Evolutionary conservation across 2,113 vertebrate genomes (phyloP).

Genomic region (Pelobates fuscus): DNA sequence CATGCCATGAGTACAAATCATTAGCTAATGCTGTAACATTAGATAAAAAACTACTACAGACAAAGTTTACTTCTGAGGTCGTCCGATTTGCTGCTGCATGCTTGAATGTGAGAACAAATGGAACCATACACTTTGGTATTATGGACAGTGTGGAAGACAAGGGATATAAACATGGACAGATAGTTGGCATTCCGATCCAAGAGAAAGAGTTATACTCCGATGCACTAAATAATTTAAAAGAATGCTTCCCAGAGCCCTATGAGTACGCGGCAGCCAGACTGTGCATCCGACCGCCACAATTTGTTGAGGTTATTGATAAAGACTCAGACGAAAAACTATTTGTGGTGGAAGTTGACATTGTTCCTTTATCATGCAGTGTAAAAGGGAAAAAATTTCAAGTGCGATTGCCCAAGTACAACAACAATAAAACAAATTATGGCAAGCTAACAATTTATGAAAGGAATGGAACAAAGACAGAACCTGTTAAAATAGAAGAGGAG

Average conservation of each 20-base stretch:
- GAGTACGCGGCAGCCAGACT: constrained; percentile 60
- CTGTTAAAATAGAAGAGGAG: constrained; percentile 53
- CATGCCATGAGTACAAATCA: constrained; percentile 82
- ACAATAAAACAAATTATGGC: constrained; percentile 65
- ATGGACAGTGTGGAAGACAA: constrained; percentile 68
- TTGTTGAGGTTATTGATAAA: constrained; percentile 70
- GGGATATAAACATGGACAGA: constrained; percentile 69
- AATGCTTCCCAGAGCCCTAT: constrained; percentile 52
- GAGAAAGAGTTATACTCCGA: constrained; percentile 68
- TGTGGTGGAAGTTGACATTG: constrained; percentile 79
- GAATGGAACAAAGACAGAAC: constrained; percentile 72
- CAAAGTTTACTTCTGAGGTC: constrained; percentile 75
- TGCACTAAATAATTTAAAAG: constrained; percentile 70
- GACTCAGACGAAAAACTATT: constrained; percentile 64
- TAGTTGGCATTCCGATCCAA: constrained; percentile 67
- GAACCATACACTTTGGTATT: constrained; percentile 82
- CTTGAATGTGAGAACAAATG: constrained; percentile 79
- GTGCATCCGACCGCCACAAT: constrained; percentile 75
- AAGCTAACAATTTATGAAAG: constrained; percentile 63
- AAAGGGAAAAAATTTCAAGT: constrained; percentile 64
- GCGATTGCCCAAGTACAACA: constrained; percentile 69
- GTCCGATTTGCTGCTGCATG: constrained; percentile 77
- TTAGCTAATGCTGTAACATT: constrained; percentile 63
- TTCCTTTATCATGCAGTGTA: constrained; percentile 64
- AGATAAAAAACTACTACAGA: constrained; percentile 65